Evolutionary conservation across 2,888 invertebrate species (phyloP).

Genomic region (Mycalesis mineus): DNA sequence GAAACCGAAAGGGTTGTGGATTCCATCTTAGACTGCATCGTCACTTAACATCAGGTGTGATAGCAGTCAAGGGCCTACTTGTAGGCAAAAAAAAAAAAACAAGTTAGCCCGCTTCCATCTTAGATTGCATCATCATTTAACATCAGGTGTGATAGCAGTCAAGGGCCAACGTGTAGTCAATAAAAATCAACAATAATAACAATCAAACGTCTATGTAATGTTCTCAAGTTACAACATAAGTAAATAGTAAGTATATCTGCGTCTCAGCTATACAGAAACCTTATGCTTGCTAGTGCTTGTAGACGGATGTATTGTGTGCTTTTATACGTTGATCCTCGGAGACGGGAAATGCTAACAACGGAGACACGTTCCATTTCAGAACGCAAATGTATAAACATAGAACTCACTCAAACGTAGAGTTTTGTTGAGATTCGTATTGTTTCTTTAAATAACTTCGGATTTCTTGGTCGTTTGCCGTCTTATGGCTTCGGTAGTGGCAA

Average conservation of each 20-base stretch:
- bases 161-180: too few species aligned
- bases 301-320: background rate
- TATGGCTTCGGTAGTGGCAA: too few species aligned
- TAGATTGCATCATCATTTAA: too few species aligned
- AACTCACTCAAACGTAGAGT: background rate
- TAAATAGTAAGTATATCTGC: background rate
- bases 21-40: too few species aligned
- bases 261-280: background rate
- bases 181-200: background rate
- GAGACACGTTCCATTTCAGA: constrained; percentile 1
- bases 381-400: constrained; percentile 7
- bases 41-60: too few species aligned
- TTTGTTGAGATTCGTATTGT: constrained; percentile 7
- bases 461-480: background rate
- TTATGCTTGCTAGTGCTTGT: background rate
- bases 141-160: too few species aligned
- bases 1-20: too few species aligned
- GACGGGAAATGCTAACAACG: constrained; percentile 5
- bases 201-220: background rate
- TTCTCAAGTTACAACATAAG: background rate
- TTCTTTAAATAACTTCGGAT: background rate
- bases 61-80: too few species aligned
- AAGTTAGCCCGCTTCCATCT: too few species aligned
- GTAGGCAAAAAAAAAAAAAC: too few species aligned
- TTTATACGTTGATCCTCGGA: constrained; percentile 8